Evolutionary conservation across 2,888 invertebrate genomes (phyloP).

Genomic region (Sinopyrophorus schimmeli): DNA sequence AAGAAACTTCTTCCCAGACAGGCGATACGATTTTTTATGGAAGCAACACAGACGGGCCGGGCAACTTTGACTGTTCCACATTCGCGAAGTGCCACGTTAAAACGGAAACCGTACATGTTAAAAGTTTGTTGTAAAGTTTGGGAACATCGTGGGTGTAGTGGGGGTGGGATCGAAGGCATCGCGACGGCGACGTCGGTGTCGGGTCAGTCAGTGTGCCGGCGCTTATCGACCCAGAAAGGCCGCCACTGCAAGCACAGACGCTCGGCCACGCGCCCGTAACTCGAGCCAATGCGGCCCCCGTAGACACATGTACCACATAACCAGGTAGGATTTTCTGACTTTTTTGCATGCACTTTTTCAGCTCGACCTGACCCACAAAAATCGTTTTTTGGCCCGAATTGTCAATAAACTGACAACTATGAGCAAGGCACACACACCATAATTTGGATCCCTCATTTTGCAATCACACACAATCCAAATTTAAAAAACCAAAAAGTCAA

Average conservation of each 20-base stretch:
- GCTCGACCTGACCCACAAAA: too few species aligned
- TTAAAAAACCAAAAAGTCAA: too few species aligned
- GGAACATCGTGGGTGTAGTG: slow-evolving; percentile 39
- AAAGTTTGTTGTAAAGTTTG: slow-evolving; percentile 27
- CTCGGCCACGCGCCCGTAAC: slow-evolving; percentile 45
- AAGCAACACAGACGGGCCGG: neutral
- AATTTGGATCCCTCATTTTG: too few species aligned
- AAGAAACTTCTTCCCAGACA: neutral
- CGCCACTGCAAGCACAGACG: slow-evolving; percentile 38
- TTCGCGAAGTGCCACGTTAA: slow-evolving; percentile 16
- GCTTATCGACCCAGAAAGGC: slow-evolving; percentile 46
- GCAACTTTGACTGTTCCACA: slow-evolving; percentile 17
- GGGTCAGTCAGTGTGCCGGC: slow-evolving; percentile 53
- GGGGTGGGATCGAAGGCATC: slow-evolving; percentile 47
- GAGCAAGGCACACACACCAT: too few species aligned
- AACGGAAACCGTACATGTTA: slow-evolving; percentile 15
- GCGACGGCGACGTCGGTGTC: slow-evolving; percentile 49
- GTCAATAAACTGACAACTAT: too few species aligned
- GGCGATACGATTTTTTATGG: slow-evolving; percentile 8
- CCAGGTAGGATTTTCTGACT: slow-evolving; percentile 43
- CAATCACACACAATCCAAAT: too few species aligned
- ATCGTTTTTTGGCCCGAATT: too few species aligned
- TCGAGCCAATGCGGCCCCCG: slow-evolving; percentile 52
- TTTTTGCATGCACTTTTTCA: slow-evolving; percentile 20
- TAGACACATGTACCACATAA: slow-evolving; percentile 52